Conservation (phyloP, 2,888 invertebrate genomes). For the Pyrochroa serraticornis region DNA sequence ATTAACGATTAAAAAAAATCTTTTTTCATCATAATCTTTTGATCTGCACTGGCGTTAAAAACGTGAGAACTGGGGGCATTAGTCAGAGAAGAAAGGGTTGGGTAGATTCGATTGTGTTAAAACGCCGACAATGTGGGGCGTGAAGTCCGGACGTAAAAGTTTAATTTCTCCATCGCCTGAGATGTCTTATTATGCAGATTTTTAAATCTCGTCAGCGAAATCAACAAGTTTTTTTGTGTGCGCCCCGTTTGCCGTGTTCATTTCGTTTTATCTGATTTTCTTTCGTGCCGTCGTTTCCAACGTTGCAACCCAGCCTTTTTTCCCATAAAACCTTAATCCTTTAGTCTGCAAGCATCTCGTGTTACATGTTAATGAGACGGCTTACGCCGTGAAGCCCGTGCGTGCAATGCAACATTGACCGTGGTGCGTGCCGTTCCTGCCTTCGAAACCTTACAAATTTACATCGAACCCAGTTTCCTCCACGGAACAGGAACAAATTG, state of each 20-base stretch:
- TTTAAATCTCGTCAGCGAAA: neutral
- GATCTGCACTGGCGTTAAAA: too few relatives aligned
- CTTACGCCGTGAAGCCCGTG: slow-evolving; percentile 30
- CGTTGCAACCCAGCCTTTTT: slow-evolving; percentile 10
- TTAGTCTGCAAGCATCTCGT: slow-evolving; percentile 36
- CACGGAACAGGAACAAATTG: too few relatives aligned
- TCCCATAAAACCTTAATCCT: slow-evolving; percentile 30
- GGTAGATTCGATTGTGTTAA: too few relatives aligned
- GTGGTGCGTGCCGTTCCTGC: slow-evolving; percentile 26
- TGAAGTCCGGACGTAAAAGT: too few relatives aligned
- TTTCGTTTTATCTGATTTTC: slow-evolving; percentile 18
- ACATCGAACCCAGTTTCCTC: slow-evolving; percentile 2
- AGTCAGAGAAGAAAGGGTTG: too few relatives aligned
- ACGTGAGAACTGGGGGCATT: too few relatives aligned
- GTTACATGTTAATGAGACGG: slow-evolving; percentile 40
- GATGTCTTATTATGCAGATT: too few relatives aligned
- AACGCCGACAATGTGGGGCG: too few relatives aligned
- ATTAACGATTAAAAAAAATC: too few relatives aligned
- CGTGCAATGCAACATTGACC: slow-evolving; percentile 30
- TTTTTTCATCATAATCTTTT: too few relatives aligned
- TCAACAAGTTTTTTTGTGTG: slow-evolving; percentile 16
- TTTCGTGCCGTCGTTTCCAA: slow-evolving; percentile 9
- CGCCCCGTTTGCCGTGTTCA: slow-evolving; percentile 3
- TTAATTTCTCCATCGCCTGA: too few relatives aligned
- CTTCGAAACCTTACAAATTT: slow-evolving; percentile 28